Base-by-base conservation (phyloP, 2,888 invertebrate genomes). In the Zaprionus bogoriensis region DNA sequence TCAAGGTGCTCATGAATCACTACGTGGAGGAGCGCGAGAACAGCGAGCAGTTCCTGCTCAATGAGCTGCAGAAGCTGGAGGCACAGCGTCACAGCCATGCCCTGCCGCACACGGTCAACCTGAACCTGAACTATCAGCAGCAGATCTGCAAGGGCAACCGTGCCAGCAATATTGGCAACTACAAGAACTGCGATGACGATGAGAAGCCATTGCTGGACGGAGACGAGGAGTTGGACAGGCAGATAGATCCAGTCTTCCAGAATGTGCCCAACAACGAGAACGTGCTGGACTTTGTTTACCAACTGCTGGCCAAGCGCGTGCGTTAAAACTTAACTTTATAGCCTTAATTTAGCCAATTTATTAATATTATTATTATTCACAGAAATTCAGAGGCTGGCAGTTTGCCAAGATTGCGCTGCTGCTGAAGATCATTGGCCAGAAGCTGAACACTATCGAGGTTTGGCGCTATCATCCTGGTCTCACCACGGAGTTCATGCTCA, bases 401-500 rank as follows among this genome's bases (percentile, higher is more conserved):
- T 88, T 89, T 59, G 89, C 90, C 17, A 90, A 90, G 72, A 74
- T 89, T 20, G 86, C 84, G 1, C 47, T 90, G 20, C 67, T 90
- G 1, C 58, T 89, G 0, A 87, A 88, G 47, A 88, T 90, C 6
- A 89, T 90, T 63, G 86, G 82, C 0, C 81, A 86, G 27, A 88
- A 89, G 25, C 52, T 89, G 2, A 90, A 90, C 55, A 77, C 75
- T 19, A 86, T 90, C 2, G 90, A 90, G 55, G 86, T 87, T 2
- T 89, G 85, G 85, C 89, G 90, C 12, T 90, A 89, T 68, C 89
- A 88, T 66, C 89, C 90, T 2, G 88, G 89, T 0, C 58, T 89
- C 0, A 85, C 87, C 5, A 87, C 82, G 0, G 74, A 88, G 3
- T 90, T 89, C 17, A 84, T 90, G 79, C 67, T 90, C 4, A 73